Conservation (phyloP, 2,113 vertebrate species). For the Oophaga pumilio region DNA sequence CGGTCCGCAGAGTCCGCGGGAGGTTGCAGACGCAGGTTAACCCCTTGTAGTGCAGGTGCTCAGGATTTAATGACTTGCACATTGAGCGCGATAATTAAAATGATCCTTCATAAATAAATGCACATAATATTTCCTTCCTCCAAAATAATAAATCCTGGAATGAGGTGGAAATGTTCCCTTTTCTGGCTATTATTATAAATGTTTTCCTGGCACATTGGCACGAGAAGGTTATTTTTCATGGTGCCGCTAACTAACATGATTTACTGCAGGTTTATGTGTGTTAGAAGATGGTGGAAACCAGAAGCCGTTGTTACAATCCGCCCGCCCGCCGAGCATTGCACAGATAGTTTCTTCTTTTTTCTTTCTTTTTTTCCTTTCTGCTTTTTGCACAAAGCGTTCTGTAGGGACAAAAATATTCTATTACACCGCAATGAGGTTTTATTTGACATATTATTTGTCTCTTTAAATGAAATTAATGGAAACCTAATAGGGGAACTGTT, state of each 20-base stretch:
- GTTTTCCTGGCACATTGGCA: not conserved
- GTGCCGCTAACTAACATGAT: not conserved
- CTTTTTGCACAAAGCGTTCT: not conserved
- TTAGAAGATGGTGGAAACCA: not conserved
- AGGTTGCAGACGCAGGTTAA: not conserved
- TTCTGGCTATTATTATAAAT: not conserved
- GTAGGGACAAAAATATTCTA: not conserved
- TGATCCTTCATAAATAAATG: not conserved
- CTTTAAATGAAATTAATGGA: not conserved
- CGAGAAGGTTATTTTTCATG: slow-evolving; percentile 1
- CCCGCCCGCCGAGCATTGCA: not conserved
- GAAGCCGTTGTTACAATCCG: not conserved
- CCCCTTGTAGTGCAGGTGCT: not conserved
- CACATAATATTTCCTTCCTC: slow-evolving; percentile 5
- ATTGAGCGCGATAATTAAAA: not conserved
- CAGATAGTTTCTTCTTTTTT: not conserved
- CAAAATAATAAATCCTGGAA: not conserved
- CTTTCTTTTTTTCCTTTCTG: not conserved
- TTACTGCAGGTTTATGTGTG: not conserved
- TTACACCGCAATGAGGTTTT: not conserved
- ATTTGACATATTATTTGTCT: not conserved
- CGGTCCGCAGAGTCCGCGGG: not conserved
- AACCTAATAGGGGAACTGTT: too few relatives aligned
- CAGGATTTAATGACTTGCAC: not conserved
- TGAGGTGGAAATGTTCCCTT: not conserved